Base-by-base conservation (phyloP, 2,888 invertebrate species). In the Cataglyphis rosenhaueri region DNA sequence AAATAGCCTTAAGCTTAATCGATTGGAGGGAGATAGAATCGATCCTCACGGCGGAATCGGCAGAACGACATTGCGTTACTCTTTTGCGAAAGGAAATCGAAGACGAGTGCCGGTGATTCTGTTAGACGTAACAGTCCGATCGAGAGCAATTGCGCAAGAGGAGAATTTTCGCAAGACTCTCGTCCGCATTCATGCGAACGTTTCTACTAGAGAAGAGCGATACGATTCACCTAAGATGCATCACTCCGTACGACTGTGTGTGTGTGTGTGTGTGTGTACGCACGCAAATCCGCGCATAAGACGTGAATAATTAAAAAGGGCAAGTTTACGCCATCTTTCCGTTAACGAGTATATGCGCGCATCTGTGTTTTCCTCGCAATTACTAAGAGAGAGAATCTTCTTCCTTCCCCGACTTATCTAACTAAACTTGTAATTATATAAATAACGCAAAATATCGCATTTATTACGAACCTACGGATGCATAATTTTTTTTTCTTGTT, bases 241-340 rank as follows among this genome's bases (percentile, higher is more conserved):
- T 82, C 75, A 18, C n/a, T 1, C 59, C n/a, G 5, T 18, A 48
- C 12, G 4, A 15, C 1, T 48, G 5, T 18, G 35, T 44, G 59
- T 21, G n/a, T 29, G 35, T 44, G 59, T 21, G n/a, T 29, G 74
- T 61, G n/a, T n/a, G 18, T 61, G 18, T 10, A 32, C 29, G 48
- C 59, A 55, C 38, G 76, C 76, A 66, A 41, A 76, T 57, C 29
- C 64, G 84, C 59, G 83, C 55, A 65, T 55, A 59, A 64, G 62
- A 64, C 38, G 84, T 70, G 82, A 55, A 79, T 84, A 84, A 88
- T 87, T 88, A 87, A 89, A 87, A 86, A 87, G 85, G 86, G 83
- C 85, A 85, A 84, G 84, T 84, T 89, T 88, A 85, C 88, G 84
- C 84, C 85, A 85, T 88, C 85, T 89, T 86, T 78, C 85, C 84